phyloP scores from a whole-genome alignment of 2,113 vertebrate species.

The Oryzias curvinotus region DNA sequence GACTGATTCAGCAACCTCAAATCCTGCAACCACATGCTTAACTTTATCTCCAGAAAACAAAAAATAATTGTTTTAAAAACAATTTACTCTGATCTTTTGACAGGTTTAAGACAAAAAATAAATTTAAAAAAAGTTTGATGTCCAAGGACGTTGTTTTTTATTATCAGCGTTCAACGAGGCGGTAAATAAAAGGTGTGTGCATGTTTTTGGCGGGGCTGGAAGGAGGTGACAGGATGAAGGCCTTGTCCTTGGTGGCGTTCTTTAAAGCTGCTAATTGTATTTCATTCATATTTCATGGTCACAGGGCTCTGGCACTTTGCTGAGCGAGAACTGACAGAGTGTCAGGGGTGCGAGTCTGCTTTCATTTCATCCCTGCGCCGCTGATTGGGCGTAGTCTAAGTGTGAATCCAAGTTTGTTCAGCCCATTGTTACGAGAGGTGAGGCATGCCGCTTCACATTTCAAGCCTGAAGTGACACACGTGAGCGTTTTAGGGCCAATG shows the following conservation, averaged over 20 bases:
- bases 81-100: not conserved
- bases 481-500: too few species aligned
- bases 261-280: conserved; percentile 58
- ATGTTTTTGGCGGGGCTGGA: conserved; percentile 4
- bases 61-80: too few species aligned
- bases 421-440: too few species aligned
- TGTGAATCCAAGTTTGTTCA: too few species aligned
- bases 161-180: not conserved
- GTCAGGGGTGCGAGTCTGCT: conserved; percentile 18
- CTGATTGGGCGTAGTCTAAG: too few species aligned
- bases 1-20: conserved; percentile 11
- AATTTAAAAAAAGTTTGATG: conserved; percentile 15
- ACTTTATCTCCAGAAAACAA: too few species aligned
- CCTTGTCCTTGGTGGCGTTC: conserved; percentile 55
- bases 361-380: not conserved
- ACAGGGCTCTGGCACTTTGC: conserved; percentile 22
- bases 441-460: too few species aligned
- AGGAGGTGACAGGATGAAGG: conserved; percentile 13
- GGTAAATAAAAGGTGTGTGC: too few species aligned
- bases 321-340: conserved; percentile 31
- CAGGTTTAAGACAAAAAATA: too few species aligned
- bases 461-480: too few species aligned
- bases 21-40: not conserved
- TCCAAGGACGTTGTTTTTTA: conserved; percentile 39
- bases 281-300: conserved; percentile 64